Base-by-base conservation (phyloP, 2,888 invertebrate species). In the Loripinus fragilis region DNA sequence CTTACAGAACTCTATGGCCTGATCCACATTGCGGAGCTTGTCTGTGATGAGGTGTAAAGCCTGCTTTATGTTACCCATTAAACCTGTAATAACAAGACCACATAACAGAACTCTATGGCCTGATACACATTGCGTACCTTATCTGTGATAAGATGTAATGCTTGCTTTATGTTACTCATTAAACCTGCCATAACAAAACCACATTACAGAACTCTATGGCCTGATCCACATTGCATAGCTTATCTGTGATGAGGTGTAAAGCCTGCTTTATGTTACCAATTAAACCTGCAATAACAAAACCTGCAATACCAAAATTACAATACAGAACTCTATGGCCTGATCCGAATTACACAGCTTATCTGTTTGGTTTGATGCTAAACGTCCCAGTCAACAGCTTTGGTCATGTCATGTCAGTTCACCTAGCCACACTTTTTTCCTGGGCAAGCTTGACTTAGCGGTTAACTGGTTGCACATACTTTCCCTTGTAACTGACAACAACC, bases 201-300 rank as follows among this genome's bases (percentile, higher is more conserved):
- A n/a, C 98, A 93, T 98, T 98, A 93, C 99, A 99, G 94, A 99
- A 99, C 75, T 96, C 96, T 73, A 99, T 98, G 0, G 99, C 99
- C 94, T 97, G 96, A 89, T 97, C 96, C 91, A 99, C 97, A 91
- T 99, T 97, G 86, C 96, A 95, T 66, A 98, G 94, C 92, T 98
- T 94, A 76, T 95, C 94, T 71, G 97, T 97, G 90, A 99, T 99
- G 71, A 99, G 95, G 87, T 96, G 96, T 79, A 99, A 94, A 0
- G 99, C 99, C 93, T 98, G 97, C 85, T 96, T 95, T 0, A 96
- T 96, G 92, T 97, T 97, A 0, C 98, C 98, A 94, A 98, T 98
- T 80, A 97, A 95, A 7, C 93, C 94, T 94, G 87, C 10, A 83
- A 87, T 38, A 30, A 41, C 64, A 20, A 30, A 95, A 7, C 93